Percentiles rank a stretch among this genome's conserved stretches.
Conservation (phyloP, 2,797 vertebrate genomes). For the Chiloscyllium punctatum region DNA sequence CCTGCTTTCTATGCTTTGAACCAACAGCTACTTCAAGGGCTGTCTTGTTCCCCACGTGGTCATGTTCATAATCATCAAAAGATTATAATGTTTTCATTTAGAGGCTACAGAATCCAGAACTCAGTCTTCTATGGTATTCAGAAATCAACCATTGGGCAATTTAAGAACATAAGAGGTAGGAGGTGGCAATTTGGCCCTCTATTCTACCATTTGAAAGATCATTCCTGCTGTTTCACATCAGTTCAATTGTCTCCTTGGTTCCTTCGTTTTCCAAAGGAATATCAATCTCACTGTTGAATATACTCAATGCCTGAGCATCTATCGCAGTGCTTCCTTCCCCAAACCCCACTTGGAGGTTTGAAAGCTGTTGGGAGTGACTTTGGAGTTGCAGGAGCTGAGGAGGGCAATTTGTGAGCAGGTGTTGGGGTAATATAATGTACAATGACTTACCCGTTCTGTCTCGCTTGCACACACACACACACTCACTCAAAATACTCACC, state of each 20-base stretch:
- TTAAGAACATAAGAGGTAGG: background rate
- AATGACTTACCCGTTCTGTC: too few relatives aligned
- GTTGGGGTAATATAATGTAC: too few relatives aligned
- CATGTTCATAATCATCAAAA: background rate
- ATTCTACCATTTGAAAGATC: too few relatives aligned
- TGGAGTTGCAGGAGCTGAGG: too few relatives aligned
- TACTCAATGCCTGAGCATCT: background rate
- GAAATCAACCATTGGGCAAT: background rate
- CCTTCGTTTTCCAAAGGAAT: background rate
- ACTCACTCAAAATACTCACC: too few relatives aligned
- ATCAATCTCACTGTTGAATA: background rate
- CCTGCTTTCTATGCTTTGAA: background rate
- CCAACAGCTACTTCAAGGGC: background rate
- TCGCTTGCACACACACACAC: too few relatives aligned
- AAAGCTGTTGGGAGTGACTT: too few relatives aligned
- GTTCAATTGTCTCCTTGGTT: background rate
- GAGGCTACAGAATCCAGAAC: background rate
- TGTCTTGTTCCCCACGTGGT: background rate
- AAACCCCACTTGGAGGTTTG: too few relatives aligned
- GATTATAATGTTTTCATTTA: background rate
- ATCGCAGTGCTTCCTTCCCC: too few relatives aligned
- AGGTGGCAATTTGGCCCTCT: too few relatives aligned
- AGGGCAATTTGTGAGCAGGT: too few relatives aligned
- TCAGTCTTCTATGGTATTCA: fast-evolving
- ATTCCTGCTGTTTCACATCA: background rate